phyloP scores from a whole-genome alignment of 2,888 invertebrate species.

The Pseudanteris insignis region DNA sequence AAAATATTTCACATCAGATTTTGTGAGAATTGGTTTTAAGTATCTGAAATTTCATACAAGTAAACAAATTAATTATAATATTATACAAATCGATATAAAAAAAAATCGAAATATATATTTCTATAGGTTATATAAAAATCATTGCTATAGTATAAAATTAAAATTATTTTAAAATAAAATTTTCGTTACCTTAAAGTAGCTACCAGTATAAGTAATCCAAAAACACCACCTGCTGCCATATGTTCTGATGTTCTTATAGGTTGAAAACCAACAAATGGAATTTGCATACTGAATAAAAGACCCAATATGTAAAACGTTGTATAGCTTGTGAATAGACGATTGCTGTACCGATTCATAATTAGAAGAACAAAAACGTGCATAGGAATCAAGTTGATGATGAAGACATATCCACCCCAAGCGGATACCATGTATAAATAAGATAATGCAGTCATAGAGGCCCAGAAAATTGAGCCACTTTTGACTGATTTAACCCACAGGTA shows the following conservation, averaged over 20 bases:
- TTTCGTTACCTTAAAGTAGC: constrained; percentile 79
- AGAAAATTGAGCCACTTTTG: constrained; percentile 96
- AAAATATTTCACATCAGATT: constrained; percentile 88
- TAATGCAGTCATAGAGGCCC: constrained; percentile 92
- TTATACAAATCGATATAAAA: background rate
- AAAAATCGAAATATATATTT: too few species aligned
- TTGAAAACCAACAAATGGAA: constrained; percentile 96
- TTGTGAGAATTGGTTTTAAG: constrained; percentile 85
- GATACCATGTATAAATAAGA: constrained; percentile 99
- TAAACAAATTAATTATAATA: background rate
- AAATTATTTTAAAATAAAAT: too few species aligned
- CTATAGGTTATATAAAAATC: too few species aligned
- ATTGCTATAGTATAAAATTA: too few species aligned
- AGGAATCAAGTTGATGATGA: constrained; percentile 98
- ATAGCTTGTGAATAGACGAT: constrained; percentile 92
- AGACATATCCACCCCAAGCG: constrained; percentile 99
- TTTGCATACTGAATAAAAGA: constrained; percentile 95
- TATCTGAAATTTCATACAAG: constrained; percentile 69
- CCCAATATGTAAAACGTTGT: constrained; percentile 97
- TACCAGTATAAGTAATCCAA: constrained; percentile 90
- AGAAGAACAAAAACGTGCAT: constrained; percentile 95
- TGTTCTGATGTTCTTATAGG: constrained; percentile 99
- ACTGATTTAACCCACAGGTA: constrained; percentile 98
- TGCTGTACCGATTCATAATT: constrained; percentile 94
- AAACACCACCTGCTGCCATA: constrained; percentile 98